Conservation (phyloP, 2,113 vertebrate genomes). For the Rhombomys opimus region DNA sequence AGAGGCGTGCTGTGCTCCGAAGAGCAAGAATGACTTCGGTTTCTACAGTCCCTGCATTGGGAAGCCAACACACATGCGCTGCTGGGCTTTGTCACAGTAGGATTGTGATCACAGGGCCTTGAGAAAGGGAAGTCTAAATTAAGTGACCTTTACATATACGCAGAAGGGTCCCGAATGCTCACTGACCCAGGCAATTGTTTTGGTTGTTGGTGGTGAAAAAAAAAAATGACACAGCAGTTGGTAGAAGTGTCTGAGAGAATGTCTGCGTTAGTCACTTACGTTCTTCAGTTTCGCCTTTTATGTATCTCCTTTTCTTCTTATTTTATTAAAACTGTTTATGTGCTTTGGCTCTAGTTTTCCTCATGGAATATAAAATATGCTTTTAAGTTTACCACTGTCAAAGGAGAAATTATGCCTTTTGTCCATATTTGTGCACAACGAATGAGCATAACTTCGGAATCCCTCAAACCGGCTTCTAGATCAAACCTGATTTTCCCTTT, state of each 20-base stretch:
- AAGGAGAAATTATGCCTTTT: neutral
- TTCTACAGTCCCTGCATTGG: neutral
- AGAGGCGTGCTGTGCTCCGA: neutral
- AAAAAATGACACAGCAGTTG: neutral
- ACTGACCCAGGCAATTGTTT: neutral
- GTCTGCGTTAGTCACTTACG: neutral
- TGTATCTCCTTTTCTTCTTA: neutral
- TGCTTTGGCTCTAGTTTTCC: neutral
- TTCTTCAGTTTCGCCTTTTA: neutral
- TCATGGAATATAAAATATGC: neutral
- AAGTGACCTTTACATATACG: neutral
- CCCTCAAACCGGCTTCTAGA: neutral
- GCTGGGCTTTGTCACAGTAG: neutral
- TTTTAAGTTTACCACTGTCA: neutral
- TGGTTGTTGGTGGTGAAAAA: neutral
- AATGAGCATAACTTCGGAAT: neutral
- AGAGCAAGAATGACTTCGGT: fast-evolving
- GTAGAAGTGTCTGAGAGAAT: neutral
- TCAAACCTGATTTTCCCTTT: neutral
- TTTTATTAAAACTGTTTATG: neutral
- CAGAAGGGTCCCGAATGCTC: neutral
- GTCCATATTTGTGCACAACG: neutral
- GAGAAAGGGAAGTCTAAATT: neutral
- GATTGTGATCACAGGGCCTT: neutral
- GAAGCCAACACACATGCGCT: neutral